Conservation (phyloP, 2,113 vertebrate species). For the Labeo rohita region DNA sequence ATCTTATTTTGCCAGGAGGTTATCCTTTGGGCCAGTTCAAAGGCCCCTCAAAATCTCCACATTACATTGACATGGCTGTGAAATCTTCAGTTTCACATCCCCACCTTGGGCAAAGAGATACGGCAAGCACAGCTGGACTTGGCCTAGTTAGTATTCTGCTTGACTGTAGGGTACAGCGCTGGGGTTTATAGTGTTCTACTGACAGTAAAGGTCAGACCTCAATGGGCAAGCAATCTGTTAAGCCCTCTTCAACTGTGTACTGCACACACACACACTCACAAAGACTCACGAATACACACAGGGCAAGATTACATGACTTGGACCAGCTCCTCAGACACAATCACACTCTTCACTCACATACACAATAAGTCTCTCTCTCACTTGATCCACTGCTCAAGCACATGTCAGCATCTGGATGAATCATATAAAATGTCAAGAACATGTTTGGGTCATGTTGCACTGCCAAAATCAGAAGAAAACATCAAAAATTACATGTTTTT, state of each 20-base stretch:
- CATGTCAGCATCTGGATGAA: neutral
- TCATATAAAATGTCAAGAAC: neutral
- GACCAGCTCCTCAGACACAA: conserved; percentile 16
- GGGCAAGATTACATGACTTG: conserved; percentile 9
- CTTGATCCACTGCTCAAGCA: neutral
- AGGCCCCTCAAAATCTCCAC: conserved; percentile 30
- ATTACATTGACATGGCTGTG: conserved; percentile 38
- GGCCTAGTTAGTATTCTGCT: conserved; percentile 44
- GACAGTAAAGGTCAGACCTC: conserved; percentile 56
- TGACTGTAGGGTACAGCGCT: conserved; percentile 18
- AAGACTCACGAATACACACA: conserved; percentile 17
- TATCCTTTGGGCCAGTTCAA: conserved; percentile 34
- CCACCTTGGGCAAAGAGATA: conserved; percentile 11
- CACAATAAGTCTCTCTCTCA: conserved; percentile 6
- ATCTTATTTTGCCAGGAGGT: conserved; percentile 4
- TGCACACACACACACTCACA: conserved; percentile 18
- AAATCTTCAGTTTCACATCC: conserved; percentile 28
- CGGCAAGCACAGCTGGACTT: conserved; percentile 31
- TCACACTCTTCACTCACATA: conserved; percentile 7
- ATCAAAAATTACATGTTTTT: neutral
- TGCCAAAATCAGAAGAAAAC: neutral
- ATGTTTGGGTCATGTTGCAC: neutral
- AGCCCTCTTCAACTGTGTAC: conserved; percentile 30
- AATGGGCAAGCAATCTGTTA: conserved; percentile 49
- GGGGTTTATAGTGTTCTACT: conserved; percentile 41